Evolutionary conservation across 2,888 invertebrate species (phyloP).

Genomic region (Falcaria lacertinaria): DNA sequence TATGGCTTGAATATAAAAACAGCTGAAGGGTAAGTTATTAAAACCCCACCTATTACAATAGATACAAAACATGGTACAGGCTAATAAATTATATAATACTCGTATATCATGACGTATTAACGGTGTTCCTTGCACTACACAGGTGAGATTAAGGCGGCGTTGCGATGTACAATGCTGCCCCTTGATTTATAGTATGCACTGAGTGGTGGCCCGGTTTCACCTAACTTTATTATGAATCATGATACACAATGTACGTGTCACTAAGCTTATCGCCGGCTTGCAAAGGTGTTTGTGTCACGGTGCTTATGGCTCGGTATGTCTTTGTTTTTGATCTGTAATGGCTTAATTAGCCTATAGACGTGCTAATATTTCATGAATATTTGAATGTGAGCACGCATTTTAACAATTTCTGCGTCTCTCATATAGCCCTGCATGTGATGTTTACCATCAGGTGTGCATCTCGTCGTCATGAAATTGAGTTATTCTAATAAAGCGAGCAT

Average conservation of each 20-base stretch:
- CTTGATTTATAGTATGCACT: constrained; percentile 53
- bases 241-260: constrained; percentile 29
- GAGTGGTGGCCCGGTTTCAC: constrained; percentile 12
- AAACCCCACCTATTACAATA: constrained; percentile 1
- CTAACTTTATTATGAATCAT: constrained; percentile 33
- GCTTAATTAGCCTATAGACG: neutral
- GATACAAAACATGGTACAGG: constrained; percentile 17
- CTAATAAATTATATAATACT: constrained; percentile 52
- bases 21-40: too few species aligned
- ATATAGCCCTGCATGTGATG: too few species aligned
- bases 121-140: constrained; percentile 1
- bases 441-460: too few species aligned
- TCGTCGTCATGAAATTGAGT: too few species aligned
- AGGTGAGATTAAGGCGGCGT: constrained; percentile 47
- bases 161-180: constrained; percentile 36
- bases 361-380: neutral
- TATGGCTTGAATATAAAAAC: neutral
- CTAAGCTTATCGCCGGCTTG: constrained; percentile 12
- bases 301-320: neutral
- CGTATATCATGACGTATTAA: constrained; percentile 46
- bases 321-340: neutral
- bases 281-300: neutral
- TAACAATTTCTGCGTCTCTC: too few species aligned
- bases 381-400: too few species aligned
- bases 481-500: too few species aligned